A percentile compares a stretch with the other conserved stretches of the same genome.
Conservation (phyloP, 2,113 vertebrate genomes). For the Pollimyrus isidori region DNA sequence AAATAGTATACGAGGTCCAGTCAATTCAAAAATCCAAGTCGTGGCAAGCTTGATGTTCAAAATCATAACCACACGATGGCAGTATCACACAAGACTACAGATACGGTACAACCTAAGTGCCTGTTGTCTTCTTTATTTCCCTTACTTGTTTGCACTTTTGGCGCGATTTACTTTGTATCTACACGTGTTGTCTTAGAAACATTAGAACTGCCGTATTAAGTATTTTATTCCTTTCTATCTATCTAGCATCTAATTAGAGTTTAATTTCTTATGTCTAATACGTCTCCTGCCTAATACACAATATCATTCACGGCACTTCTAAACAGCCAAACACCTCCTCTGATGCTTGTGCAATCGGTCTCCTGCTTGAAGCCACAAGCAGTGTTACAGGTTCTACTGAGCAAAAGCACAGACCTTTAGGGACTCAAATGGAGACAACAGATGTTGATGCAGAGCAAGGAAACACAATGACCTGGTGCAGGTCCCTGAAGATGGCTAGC, state of each 20-base stretch:
- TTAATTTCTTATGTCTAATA: neutral
- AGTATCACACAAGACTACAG: neutral
- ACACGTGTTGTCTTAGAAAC: neutral
- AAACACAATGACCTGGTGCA: neutral
- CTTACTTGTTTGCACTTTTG: neutral
- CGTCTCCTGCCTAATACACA: neutral
- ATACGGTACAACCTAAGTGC: neutral
- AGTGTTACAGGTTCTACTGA: neutral
- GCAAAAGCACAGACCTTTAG: neutral
- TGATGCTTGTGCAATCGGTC: neutral
- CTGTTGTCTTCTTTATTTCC: neutral
- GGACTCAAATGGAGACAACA: neutral
- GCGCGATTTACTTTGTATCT: neutral
- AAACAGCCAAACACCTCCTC: neutral
- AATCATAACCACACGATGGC: constrained; percentile 9
- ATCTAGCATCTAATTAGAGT: neutral
- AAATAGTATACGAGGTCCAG: neutral
- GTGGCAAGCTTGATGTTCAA: neutral
- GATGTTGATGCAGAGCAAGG: neutral
- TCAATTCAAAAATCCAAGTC: neutral
- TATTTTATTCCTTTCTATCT: neutral
- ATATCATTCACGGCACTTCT: neutral
- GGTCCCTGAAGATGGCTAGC: neutral
- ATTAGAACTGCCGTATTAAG: neutral
- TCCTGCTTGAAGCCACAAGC: neutral